These are phyloP conservation scores for Vidua chalybeata DNA, from an alignment of 2,113 vertebrate genomes.

Conservation along the genomic window DNA sequence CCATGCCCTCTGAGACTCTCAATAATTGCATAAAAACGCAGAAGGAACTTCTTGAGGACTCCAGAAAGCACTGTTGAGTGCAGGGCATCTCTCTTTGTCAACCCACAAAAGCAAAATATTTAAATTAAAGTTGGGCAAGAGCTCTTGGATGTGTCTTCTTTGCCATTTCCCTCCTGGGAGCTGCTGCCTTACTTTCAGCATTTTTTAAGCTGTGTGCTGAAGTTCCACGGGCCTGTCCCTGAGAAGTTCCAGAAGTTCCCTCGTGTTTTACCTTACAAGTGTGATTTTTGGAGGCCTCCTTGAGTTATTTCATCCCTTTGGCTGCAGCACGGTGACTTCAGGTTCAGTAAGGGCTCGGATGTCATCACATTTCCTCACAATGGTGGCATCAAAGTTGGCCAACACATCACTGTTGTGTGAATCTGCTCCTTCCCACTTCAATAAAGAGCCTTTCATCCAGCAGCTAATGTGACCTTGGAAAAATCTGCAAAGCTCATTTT, in stretches of 20 bases:
- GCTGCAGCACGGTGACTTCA: background rate
- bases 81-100: background rate
- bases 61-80: rapidly evolving
- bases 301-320: background rate
- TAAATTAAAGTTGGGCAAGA: background rate
- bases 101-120: background rate
- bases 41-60: background rate
- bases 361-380: background rate
- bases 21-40: background rate
- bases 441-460: background rate
- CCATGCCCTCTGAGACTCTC: background rate
- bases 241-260: background rate
- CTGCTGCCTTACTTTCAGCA: background rate
- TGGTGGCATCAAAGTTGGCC: background rate
- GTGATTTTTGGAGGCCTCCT: background rate
- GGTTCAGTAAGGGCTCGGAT: background rate
- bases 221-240: background rate
- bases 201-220: background rate
- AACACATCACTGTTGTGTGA: background rate
- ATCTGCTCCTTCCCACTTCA: background rate
- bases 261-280: background rate
- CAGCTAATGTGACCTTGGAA: background rate
- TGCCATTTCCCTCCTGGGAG: background rate
- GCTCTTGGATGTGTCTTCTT: background rate
- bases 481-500: conserved; percentile 5